Base-by-base conservation (phyloP, 1,140 invertebrate genomes). In the Bombus soroeensis region DNA sequence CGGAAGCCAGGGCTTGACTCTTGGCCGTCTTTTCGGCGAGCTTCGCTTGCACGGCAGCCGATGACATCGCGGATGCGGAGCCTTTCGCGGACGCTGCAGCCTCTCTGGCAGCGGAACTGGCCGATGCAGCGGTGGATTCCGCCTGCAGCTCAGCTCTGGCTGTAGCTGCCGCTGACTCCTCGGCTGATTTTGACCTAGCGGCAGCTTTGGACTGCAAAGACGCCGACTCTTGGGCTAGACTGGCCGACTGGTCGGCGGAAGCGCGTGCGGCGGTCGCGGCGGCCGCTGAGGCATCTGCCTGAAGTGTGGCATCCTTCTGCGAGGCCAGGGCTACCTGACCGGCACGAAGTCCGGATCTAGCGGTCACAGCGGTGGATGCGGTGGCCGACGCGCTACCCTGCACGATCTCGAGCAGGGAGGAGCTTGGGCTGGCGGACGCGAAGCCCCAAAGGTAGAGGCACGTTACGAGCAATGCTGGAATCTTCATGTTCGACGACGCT, bases 361-460 rank as follows among this genome's bases (percentile, higher is more conserved):
- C 75, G 6, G 85, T 64, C 5, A 70, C 81, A 18, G 85, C 62
- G 1, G 86, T 64, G n/a, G 70, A 77, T 4, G 82, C 70, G 34
- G 81, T 79, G 5, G 76, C 43, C 8, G 81, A 4, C 37, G 81
- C 41, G 25, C 62, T 62, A 2, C 71, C 43, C 15, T 64, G 39
- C 9, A 13, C 34, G 4, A 72, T 1, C 4, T 41, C 25, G 53
- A 73, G 37, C 53, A 73, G 0, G 0, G 47, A 3, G 8, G 8
- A 15, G 12, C 25, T 22, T 15, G 28, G 0, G 59, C 25, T n/a
- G 53, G 43, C 85, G 18, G 68, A 68, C 47, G 34, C 81, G 34
- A 71, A n/a, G 1, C 85, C 85, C 64, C 81, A 83, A 22, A 78
- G 32, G 2, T 85, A 73, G 47, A 87, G 86, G 73, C 71, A 85